Evolutionary conservation across 1,140 invertebrate genomes (phyloP).

Genomic region (Matsumurasca onukii): DNA sequence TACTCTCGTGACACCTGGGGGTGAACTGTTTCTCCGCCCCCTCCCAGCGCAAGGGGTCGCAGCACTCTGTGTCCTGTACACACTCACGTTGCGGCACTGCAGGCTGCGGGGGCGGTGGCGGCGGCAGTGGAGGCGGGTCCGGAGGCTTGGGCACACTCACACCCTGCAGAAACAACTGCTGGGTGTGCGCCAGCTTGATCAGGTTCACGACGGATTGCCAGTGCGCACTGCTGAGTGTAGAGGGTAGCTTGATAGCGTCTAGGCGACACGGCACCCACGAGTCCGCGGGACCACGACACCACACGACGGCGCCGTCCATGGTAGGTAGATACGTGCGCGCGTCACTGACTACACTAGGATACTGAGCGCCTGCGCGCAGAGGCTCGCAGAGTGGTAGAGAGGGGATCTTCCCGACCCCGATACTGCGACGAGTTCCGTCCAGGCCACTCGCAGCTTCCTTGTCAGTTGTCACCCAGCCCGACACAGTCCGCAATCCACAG

Average conservation of each 20-base stretch:
- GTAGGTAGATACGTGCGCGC: slow-evolving; percentile 37
- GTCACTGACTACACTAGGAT: not conserved
- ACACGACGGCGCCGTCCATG: slow-evolving; percentile 58
- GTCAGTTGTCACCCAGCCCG: slow-evolving; percentile 1
- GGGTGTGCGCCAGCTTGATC: slow-evolving; percentile 58
- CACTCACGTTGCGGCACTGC: not conserved
- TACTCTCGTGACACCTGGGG: slow-evolving; percentile 34
- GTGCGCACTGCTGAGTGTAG: slow-evolving; percentile 59
- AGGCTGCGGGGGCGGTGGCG: not conserved
- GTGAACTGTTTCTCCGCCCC: slow-evolving; percentile 28
- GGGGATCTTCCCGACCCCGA: slow-evolving; percentile 9
- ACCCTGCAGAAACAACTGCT: slow-evolving; percentile 50
- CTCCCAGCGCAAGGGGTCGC: slow-evolving; percentile 17
- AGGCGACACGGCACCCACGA: slow-evolving; percentile 59
- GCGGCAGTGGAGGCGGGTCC: slow-evolving; percentile 52
- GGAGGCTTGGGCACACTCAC: slow-evolving; percentile 52
- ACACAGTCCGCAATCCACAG: too few relatives aligned
- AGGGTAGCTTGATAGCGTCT: slow-evolving; percentile 60
- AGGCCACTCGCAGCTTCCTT: not conserved
- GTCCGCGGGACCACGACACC: slow-evolving; percentile 63
- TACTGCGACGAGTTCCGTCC: slow-evolving; percentile 3
- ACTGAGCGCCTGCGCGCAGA: not conserved
- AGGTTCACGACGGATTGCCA: slow-evolving; percentile 61
- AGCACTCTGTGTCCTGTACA: too few relatives aligned
- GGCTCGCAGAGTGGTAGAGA: not conserved